Evolutionary conservation across 2,797 vertebrate genomes (phyloP).

Genomic region (Eospalax fontanierii): DNA sequence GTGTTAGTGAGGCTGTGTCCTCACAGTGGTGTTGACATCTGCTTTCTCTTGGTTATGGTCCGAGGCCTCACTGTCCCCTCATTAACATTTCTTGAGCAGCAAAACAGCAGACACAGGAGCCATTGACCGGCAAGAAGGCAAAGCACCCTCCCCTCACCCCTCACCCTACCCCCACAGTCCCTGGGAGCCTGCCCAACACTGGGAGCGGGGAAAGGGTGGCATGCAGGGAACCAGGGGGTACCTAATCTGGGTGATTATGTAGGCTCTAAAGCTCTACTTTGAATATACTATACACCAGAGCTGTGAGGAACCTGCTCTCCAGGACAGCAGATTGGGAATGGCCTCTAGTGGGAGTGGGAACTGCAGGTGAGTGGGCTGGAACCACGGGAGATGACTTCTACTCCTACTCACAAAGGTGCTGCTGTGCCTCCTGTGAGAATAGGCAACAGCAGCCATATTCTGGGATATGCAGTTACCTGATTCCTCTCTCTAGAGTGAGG

Average conservation of each 20-base stretch:
- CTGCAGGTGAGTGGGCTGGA: not conserved
- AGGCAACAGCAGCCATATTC: not conserved
- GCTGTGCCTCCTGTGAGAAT: too few relatives aligned
- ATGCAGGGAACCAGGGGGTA: not conserved
- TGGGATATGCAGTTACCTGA: too few relatives aligned
- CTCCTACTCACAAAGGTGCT: not conserved
- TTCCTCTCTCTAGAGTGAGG: not conserved
- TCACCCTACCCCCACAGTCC: too few relatives aligned
- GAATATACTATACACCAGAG: not conserved
- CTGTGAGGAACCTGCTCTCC: not conserved
- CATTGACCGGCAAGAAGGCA: not conserved
- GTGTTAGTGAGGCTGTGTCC: not conserved
- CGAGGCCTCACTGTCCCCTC: not conserved
- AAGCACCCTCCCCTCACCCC: too few relatives aligned
- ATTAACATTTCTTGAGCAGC: not conserved
- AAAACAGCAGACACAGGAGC: not conserved
- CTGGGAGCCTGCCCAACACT: not conserved
- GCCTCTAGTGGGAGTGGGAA: not conserved
- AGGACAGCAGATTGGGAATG: not conserved
- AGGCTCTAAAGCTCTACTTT: not conserved
- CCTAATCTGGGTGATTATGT: not conserved
- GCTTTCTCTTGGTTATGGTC: not conserved
- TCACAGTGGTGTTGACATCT: not conserved
- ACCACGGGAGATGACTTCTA: too few relatives aligned
- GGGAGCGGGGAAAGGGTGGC: not conserved